Evolutionary conservation across 2,113 vertebrate species (phyloP), one percentile per base, ranked within the genome.

Genomic region (Fulmarus glacialis): DNA sequence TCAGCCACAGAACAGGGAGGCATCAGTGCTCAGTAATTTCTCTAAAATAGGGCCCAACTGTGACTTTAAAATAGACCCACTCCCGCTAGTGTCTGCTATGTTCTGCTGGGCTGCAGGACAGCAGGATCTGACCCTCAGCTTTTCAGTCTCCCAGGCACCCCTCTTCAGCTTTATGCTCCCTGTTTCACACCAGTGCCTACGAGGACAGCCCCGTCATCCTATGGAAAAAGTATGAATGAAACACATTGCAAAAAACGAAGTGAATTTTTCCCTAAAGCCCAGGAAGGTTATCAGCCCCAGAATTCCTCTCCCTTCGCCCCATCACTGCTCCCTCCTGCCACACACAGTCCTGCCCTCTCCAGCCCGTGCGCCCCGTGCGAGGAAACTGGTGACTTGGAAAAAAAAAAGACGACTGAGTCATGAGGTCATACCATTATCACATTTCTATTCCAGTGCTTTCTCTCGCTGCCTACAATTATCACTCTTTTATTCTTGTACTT

Each of bases 371-470:
- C 42, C 36, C 52, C 1, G 29, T 58, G 71, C 3, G 2, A 90
- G 64, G 40, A 79, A 88, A 80, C 68, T 34, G 94, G 83, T 95
- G 90, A 87, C 92, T 95, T 70, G 34, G 42, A 30, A 72, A 72
- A 78, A 14, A 42, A 67, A 63, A 34, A 32, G 8, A 71, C 23
- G 26, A 7, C 21, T 84, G 89, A 95, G 74, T 91, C 93, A 91
- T 97, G 97, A 98, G 96, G 97, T 97, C 97, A 97, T 63, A 81
- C 52, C 74, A 81, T 95, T 93, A 96, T 97, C 93, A 91, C 90
- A 73, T 97, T 98, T 96, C 97, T 95, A 90, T 96, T 97, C 95
- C 97, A 96, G 94, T 43, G 75, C 85, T 95, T 96, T 97, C 96
- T 93, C 93, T 95, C 14, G 0, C 67, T 96, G 96, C 92, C 95